Evolutionary conservation across 2,113 vertebrate species (phyloP), one percentile per base, ranked within the genome.

Genomic region (Gallinago paraguaiae): DNA sequence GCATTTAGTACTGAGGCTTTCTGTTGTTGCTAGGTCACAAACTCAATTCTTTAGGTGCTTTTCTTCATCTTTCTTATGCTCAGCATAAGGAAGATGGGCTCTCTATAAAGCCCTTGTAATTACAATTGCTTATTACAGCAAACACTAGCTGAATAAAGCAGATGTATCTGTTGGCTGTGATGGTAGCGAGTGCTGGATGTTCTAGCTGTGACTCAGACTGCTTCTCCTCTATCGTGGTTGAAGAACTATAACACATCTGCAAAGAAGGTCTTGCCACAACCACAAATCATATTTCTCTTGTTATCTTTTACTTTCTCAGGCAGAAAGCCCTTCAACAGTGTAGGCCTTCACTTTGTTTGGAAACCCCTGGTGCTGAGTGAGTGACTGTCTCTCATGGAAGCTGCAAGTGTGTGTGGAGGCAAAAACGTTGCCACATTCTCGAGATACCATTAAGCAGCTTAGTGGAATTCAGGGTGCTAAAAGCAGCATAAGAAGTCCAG

Each of bases 401-500:
- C 68, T 69, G 24, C 1, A 7, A 11, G 20, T 30, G 12, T 45
- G 24, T 1, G 4, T 23, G 1, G 11, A 48, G 31, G 53, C 46
- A 68, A 20, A 87, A 85, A 68, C 39, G 18, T 27, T 0, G 1
- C 33, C 9, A 6, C 4, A 0, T 68, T 87, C 48, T 76, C 0
- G 0, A 82, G 65, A 43, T 90, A 61, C 43, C 78, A 7, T 76
- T 78, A 28, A 82, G 8, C 48, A 79, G 39, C 74, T 79, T 64
- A 64, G 65, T 51, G 61, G 39, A 87, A 72, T 90, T 90, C 43
- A 56, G n/a, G 78, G 85, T 85, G 35, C 74, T 82, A 24, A 86
- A 91, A 71, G 12, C 20, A 89, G 43, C 11, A 0, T 13, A 27
- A 67, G 79, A 43, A 68, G 48, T 72, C 65, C 65, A 89, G 69